Conservation (phyloP, 2,888 invertebrate species). For the Laspeyria flexula region DNA sequence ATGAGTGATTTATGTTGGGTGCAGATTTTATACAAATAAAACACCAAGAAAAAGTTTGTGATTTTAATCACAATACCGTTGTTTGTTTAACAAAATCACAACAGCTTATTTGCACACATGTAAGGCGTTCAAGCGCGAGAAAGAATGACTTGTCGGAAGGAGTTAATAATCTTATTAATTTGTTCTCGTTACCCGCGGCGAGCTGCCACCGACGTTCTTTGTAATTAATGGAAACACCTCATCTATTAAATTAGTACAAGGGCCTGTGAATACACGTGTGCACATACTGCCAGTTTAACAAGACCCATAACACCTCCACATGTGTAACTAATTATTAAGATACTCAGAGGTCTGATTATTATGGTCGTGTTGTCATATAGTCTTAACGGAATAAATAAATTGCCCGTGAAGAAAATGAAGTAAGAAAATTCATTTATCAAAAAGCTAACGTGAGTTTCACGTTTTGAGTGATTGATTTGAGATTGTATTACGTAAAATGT, state of each 20-base stretch:
- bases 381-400: constrained; percentile 82
- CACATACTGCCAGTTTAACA: constrained; percentile 58
- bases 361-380: constrained; percentile 60
- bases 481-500: constrained; percentile 21
- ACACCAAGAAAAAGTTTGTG: no score
- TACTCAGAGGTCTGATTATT: constrained; percentile 46
- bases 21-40: not conserved
- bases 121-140: constrained; percentile 42
- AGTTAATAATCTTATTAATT: constrained; percentile 85
- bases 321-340: constrained; percentile 1
- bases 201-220: constrained; percentile 81
- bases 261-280: constrained; percentile 76
- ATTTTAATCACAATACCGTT: not conserved
- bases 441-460: constrained; percentile 54
- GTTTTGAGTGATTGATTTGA: constrained; percentile 62
- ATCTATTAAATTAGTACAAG: constrained; percentile 84
- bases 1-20: not conserved
- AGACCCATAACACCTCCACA: constrained; percentile 51
- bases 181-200: constrained; percentile 74
- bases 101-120: constrained; percentile 21
- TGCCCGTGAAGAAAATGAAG: constrained; percentile 79
- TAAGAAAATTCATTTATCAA: constrained; percentile 84
- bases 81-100: not conserved
- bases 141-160: constrained; percentile 83
- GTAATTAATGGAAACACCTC: constrained; percentile 85